Evolutionary conservation across 2,888 invertebrate species (phyloP).

Genomic region (Calameuta idolon): DNA sequence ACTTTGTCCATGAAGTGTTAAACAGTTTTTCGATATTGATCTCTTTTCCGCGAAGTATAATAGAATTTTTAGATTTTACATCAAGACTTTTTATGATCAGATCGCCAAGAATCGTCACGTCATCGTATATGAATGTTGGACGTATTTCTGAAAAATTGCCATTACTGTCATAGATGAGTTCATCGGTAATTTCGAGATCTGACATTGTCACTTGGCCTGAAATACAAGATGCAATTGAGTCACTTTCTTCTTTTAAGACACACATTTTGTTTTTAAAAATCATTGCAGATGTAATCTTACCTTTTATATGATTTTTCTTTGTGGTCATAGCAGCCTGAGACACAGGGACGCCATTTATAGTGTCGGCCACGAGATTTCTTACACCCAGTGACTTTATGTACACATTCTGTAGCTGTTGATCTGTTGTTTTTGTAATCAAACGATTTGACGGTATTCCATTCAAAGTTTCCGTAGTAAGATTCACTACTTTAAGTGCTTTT

Average conservation of each 20-base stretch:
- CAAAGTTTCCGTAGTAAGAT: constrained; percentile 34
- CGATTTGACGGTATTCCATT: constrained; percentile 37
- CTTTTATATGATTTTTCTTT: constrained; percentile 48
- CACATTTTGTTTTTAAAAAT: neutral
- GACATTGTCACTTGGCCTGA: constrained; percentile 46
- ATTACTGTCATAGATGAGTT: constrained; percentile 35
- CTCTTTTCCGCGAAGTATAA: constrained; percentile 9
- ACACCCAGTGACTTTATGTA: constrained; percentile 36
- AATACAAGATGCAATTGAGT: neutral
- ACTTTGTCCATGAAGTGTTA: constrained; percentile 51
- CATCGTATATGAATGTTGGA: constrained; percentile 46
- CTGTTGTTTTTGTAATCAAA: constrained; percentile 43
- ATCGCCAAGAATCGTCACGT: constrained; percentile 47
- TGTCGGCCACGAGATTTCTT: constrained; percentile 38
- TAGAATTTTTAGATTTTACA: constrained; percentile 17
- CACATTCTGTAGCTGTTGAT: constrained; percentile 45
- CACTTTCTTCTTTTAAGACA: neutral
- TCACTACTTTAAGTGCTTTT: constrained; percentile 21
- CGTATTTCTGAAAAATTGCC: constrained; percentile 20
- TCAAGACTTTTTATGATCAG: constrained; percentile 36
- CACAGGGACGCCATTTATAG: constrained; percentile 46
- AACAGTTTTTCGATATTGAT: constrained; percentile 31
- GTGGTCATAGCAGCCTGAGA: constrained; percentile 50
- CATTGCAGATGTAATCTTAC: constrained; percentile 26
- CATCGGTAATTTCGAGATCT: constrained; percentile 43